phyloP scores from a whole-genome alignment of 2,113 vertebrate species.

The Ceratotherium simum region DNA sequence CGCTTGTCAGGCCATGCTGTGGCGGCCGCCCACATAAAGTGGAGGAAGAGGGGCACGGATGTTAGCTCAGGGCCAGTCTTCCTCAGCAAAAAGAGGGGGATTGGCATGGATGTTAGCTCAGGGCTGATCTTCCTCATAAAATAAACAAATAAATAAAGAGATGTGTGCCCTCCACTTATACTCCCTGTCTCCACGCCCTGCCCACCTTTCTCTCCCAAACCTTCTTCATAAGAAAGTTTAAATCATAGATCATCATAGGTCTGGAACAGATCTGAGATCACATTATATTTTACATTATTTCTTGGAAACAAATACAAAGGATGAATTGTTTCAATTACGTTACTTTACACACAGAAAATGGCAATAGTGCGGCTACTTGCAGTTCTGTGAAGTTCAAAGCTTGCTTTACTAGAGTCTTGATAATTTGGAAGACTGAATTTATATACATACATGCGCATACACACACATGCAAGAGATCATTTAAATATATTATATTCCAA shows the following conservation, averaged over 20 bases:
- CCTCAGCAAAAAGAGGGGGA: no score
- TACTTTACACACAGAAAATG: neutral
- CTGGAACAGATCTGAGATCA: neutral
- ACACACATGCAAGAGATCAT: neutral
- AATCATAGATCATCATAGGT: neutral
- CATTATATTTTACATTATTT: neutral
- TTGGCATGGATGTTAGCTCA: no score
- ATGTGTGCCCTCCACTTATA: neutral
- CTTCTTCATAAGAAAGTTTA: neutral
- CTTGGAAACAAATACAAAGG: neutral
- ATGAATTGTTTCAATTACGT: neutral
- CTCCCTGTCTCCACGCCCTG: neutral
- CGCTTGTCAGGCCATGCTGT: no score
- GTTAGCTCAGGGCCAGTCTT: no score
- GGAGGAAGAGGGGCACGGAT: no score
- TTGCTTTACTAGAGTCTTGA: neutral
- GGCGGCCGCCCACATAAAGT: no score
- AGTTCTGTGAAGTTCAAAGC: neutral
- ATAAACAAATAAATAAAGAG: neutral
- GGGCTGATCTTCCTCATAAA: no score
- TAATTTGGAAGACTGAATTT: neutral
- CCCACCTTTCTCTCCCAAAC: no score
- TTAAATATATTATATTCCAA: neutral
- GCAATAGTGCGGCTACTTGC: neutral
- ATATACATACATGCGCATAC: neutral